These are phyloP conservation scores for Euplagia quadripunctaria DNA, from an alignment of 2,888 invertebrate species.

Conservation along the genomic window DNA sequence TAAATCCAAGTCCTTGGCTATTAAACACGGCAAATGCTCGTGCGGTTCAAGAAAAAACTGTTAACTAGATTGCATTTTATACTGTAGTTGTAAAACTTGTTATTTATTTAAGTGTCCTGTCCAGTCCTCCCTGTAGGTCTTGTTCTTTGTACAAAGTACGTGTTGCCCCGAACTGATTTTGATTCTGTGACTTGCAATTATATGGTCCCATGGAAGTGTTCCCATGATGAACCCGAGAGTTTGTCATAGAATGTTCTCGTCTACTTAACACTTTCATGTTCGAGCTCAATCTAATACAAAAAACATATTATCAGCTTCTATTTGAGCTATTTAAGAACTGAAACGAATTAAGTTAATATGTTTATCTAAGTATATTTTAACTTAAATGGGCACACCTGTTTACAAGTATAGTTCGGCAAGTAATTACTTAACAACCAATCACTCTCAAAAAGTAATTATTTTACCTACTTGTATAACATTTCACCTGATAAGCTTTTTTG, in stretches of 20 bases:
- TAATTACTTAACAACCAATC: conserved; percentile 1
- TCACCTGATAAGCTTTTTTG: not conserved
- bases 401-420: not conserved
- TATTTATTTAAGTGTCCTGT: no score
- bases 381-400: not conserved
- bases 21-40: no score
- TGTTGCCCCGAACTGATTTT: no score
- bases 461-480: not conserved
- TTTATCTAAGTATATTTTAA: not conserved
- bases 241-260: not conserved
- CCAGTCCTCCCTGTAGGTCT: no score
- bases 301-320: not conserved
- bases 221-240: not conserved
- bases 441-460: not conserved
- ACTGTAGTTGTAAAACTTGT: no score
- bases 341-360: not conserved
- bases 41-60: no score
- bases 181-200: no score
- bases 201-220: no score
- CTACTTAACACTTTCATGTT: not conserved
- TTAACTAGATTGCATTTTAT: no score
- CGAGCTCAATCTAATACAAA: not conserved
- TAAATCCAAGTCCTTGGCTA: no score
- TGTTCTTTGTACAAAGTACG: no score
- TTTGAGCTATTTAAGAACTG: not conserved